Evolutionary conservation across 2,888 invertebrate genomes (phyloP), one percentile per base, ranked within the genome.

Genomic region (Morpho helenor): DNA sequence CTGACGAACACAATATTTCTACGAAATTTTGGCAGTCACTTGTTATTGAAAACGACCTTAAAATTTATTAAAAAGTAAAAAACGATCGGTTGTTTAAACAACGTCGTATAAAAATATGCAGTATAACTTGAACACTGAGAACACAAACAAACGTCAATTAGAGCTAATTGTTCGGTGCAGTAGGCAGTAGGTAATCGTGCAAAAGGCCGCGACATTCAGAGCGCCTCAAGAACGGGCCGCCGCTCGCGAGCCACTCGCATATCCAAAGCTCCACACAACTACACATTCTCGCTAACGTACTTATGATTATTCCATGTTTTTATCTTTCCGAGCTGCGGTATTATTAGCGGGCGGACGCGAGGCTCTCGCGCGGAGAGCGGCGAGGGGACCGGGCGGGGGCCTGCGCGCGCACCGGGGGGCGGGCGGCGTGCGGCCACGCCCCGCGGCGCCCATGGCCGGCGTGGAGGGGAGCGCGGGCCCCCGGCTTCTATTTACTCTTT

Each of bases 401-500:
- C 65, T 66, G 68, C 69, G 71, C 71, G 67, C 69, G 69, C 64
- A 59, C 62, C 61, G 60, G 68, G 79, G 79, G 71, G 67, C 75
- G 62, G 63, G 59, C 52, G 60, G 22, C 6, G 53, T 7, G 64
- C 68, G 77, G 82, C 72, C 76, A 83, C 87, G 88, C 91, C 84
- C 78, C 64, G 68, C 67, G 77, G 82, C 77, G 79, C 87, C 86
- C 85, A 83, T 71, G 76, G 71, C 68, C 68, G 75, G 68, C 71
- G 81, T 84, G 84, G 84, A 77, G 87, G 84, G 87, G 85, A 79
- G 81, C 80, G 67, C 84, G 84, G 81, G 89, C 88, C 89, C 86
- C 83, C 68, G 77, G 82, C 82, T 77, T 84, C 90, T 91, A 91
- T 91, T 91, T 91, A 88, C 91, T 91, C 89, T 91, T 91, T 91